Percentiles rank a stretch among this genome's conserved stretches.
These are phyloP conservation scores for Callospermophilus lateralis DNA, from an alignment of 2,113 vertebrate species.

Conservation along the genomic window DNA sequence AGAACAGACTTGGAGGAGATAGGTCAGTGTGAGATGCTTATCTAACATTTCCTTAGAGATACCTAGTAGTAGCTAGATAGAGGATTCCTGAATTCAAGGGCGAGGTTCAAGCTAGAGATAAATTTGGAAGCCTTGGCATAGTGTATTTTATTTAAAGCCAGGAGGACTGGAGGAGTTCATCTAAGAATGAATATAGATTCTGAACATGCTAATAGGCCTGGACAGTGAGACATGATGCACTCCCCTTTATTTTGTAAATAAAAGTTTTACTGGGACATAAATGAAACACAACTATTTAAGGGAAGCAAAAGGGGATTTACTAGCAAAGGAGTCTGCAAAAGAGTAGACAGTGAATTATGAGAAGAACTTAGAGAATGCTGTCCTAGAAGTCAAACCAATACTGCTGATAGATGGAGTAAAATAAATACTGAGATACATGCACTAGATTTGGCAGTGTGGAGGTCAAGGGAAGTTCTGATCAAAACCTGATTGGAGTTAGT, in stretches of 20 bases:
- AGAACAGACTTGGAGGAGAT: background rate
- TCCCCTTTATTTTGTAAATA: background rate
- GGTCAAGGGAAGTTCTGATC: background rate
- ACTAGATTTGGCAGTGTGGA: background rate
- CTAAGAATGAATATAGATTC: background rate
- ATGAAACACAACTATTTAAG: background rate
- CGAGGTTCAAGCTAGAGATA: background rate
- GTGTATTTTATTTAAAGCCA: conserved; percentile 19
- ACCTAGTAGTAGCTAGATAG: background rate
- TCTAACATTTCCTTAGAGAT: background rate
- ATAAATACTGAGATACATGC: background rate
- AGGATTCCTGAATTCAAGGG: background rate
- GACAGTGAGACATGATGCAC: background rate
- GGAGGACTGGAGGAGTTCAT: background rate
- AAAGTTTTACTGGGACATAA: background rate
- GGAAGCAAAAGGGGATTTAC: background rate
- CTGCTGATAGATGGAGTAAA: background rate
- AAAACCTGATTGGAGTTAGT: background rate
- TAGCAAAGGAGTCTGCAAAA: background rate
- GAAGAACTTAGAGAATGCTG: background rate
- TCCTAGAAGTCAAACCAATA: background rate
- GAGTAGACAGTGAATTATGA: background rate
- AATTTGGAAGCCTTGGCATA: background rate
- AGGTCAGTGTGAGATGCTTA: background rate
- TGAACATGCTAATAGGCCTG: background rate